phyloP scores from a whole-genome alignment of 2,797 vertebrate genomes.

The Chelonia mydas region DNA sequence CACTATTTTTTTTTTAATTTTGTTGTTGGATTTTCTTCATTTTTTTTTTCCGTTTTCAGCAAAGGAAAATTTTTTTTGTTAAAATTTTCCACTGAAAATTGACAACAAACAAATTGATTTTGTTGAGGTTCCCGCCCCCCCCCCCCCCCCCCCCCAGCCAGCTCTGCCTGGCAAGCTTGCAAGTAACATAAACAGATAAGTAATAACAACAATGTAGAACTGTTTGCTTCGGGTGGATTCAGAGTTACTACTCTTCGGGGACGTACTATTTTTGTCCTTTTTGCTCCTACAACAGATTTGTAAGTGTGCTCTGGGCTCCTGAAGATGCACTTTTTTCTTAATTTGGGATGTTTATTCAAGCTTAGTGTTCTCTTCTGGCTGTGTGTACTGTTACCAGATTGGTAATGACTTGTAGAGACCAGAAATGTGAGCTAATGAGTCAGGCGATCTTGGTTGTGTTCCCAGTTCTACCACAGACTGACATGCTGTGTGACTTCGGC shows the following conservation, averaged over 20 bases:
- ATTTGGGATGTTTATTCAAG: accelerated
- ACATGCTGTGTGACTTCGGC: accelerated
- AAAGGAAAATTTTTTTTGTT: not conserved
- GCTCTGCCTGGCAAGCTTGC: not conserved
- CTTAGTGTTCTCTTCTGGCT: not conserved
- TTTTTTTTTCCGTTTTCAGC: not conserved
- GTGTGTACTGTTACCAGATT: accelerated
- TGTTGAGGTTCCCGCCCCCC: not conserved
- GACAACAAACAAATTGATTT: not conserved
- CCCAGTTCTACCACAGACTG: not conserved
- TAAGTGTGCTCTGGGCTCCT: not conserved
- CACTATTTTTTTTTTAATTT: not conserved
- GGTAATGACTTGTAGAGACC: not conserved
- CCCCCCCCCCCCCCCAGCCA: too few species aligned
- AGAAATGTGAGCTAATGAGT: not conserved
- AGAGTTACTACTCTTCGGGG: not conserved
- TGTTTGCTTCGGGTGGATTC: not conserved
- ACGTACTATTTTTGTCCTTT: too few species aligned
- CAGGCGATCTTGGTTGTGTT: not conserved
- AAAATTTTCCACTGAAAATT: not conserved
- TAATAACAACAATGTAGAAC: too few species aligned
- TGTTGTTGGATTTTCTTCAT: not conserved
- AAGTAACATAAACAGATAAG: not conserved
- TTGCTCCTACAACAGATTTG: not conserved
- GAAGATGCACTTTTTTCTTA: not conserved